These are phyloP conservation scores for Anarhynchus alexandrinus DNA, from an alignment of 2,113 vertebrate genomes.

Conservation along the genomic window DNA sequence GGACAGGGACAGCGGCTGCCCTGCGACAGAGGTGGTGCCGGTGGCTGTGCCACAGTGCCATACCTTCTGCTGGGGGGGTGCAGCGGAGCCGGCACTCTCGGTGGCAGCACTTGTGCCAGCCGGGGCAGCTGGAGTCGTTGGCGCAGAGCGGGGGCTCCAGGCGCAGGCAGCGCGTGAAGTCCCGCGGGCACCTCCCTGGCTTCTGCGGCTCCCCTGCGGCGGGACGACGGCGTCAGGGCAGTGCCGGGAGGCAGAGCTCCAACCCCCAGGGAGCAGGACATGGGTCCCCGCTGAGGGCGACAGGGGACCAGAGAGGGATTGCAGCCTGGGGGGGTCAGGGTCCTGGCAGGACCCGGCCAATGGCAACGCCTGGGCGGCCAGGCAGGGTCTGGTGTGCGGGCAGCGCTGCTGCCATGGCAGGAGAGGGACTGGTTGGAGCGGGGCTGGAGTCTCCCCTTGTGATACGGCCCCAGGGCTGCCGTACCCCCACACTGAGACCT, in stretches of 20 bases:
- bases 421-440: not conserved
- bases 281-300: not conserved
- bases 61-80: slow-evolving; percentile 6
- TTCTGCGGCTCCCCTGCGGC: not conserved
- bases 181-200: not conserved
- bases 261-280: rapidly evolving
- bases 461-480: rapidly evolving
- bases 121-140: not conserved
- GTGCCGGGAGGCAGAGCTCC: not conserved
- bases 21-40: not conserved
- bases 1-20: not conserved
- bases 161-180: not conserved
- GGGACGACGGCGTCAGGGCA: not conserved
- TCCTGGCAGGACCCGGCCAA: not conserved
- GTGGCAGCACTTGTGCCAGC: slow-evolving; percentile 25
- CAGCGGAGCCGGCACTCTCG: not conserved
- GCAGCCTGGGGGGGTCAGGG: not conserved
- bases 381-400: not conserved
- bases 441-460: not conserved
- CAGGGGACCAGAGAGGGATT: not conserved
- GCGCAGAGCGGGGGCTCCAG: not conserved
- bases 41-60: rapidly evolving
- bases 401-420: not conserved
- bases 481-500: not conserved
- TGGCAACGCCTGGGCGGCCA: not conserved